phyloP scores from a whole-genome alignment of 2,888 invertebrate species.

The Adineta ricciae region DNA sequence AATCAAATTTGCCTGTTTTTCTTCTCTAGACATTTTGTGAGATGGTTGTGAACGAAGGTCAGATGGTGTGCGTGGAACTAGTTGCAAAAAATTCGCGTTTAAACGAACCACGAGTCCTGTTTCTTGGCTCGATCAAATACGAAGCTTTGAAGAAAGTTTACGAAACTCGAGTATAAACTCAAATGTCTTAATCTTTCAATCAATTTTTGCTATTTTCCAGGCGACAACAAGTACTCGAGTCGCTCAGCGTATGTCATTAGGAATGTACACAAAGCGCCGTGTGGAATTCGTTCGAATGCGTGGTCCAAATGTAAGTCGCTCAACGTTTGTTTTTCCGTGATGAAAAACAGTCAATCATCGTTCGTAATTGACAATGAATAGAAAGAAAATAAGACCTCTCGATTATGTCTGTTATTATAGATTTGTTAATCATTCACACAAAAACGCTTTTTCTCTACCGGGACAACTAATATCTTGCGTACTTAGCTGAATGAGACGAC shows the following conservation, averaged over 20 bases:
- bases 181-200: neutral
- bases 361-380: too few relatives aligned
- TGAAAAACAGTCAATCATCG: too few relatives aligned
- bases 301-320: constrained; percentile 77
- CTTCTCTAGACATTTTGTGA: constrained; percentile 75
- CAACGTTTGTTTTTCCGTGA: too few relatives aligned
- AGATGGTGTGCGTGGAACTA: constrained; percentile 95
- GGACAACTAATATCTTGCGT: too few relatives aligned
- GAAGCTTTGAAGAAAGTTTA: constrained; percentile 92
- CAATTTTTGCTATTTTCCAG: too few relatives aligned
- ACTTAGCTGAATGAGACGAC: too few relatives aligned
- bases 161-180: constrained; percentile 67
- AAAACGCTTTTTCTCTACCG: too few relatives aligned
- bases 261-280: constrained; percentile 57
- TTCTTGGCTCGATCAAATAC: constrained; percentile 90
- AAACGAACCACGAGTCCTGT: constrained; percentile 71
- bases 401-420: too few relatives aligned
- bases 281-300: constrained; percentile 97
- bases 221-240: constrained; percentile 70
- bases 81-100: constrained; percentile 72
- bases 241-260: constrained; percentile 88
- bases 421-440: too few relatives aligned
- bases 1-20: too few relatives aligned
- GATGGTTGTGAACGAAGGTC: constrained; percentile 88
- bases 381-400: too few relatives aligned